phyloP scores from a whole-genome alignment of 2,888 invertebrate genomes.

The Lagria hirta region DNA sequence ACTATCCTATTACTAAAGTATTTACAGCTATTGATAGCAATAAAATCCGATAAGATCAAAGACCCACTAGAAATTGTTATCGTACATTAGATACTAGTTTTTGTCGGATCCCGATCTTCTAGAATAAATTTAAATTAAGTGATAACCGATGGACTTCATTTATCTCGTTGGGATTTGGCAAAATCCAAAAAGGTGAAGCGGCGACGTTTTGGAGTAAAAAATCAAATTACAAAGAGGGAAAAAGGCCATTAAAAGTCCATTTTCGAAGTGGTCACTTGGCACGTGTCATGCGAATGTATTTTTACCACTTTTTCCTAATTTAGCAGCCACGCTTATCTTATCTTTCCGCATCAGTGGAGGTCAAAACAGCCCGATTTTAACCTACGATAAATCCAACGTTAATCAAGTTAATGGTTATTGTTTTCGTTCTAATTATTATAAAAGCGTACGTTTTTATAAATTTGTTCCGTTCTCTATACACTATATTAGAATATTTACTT shows the following conservation, averaged over 20 bases:
- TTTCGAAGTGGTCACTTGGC: no score
- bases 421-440: conserved; percentile 16
- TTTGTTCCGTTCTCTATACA: conserved; percentile 9
- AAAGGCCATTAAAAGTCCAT: conserved; percentile 14
- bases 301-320: neutral
- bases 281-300: conserved; percentile 2
- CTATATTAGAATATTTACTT: conserved; percentile 19
- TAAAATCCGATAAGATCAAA: no score
- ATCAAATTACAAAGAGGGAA: neutral
- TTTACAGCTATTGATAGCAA: conserved; percentile 4
- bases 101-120: conserved; percentile 5
- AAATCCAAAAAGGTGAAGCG: neutral
- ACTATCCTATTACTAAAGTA: no score
- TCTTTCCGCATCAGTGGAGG: no score
- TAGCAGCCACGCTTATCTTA: no score
- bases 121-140: conserved; percentile 2
- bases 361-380: no score
- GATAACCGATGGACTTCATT: conserved; percentile 7
- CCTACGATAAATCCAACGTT: no score
- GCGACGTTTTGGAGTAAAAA: conserved; percentile 8
- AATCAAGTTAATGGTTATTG: no score
- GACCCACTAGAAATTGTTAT: no score
- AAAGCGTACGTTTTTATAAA: conserved; percentile 12
- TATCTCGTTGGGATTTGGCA: no score
- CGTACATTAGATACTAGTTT: conserved; percentile 1